phyloP scores from a whole-genome alignment of 2,797 vertebrate genomes.

The Aselliscus stoliczkanus region DNA sequence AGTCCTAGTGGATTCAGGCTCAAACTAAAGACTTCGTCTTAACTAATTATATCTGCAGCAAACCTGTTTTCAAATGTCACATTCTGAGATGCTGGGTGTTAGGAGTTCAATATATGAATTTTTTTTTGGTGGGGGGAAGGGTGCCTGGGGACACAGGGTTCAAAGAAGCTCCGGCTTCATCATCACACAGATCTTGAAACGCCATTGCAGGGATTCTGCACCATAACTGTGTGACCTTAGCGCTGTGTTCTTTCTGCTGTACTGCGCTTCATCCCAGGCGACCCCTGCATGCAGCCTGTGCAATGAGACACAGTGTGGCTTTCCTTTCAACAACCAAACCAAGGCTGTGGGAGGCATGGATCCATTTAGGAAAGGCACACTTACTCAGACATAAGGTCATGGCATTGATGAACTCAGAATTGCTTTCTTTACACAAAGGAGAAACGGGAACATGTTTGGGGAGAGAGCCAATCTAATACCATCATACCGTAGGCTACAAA shows the following conservation, averaged over 20 bases:
- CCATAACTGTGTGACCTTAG: background rate
- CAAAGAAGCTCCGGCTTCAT: background rate
- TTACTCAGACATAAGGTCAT: background rate
- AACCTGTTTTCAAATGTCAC: background rate
- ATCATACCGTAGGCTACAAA: background rate
- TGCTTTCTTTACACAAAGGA: background rate
- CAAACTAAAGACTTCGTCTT: background rate
- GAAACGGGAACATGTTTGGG: background rate
- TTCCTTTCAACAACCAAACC: background rate
- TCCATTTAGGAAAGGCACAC: background rate
- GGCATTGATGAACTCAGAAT: background rate
- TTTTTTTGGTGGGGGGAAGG: background rate
- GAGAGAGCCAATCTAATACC: background rate
- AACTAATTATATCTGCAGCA: background rate
- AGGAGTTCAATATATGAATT: background rate
- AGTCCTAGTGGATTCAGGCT: background rate
- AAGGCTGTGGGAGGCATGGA: background rate
- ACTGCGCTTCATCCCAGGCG: background rate
- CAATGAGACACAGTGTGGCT: background rate
- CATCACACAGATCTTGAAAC: background rate
- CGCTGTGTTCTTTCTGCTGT: background rate
- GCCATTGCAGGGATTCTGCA: background rate
- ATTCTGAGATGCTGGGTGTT: background rate
- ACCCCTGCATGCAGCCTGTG: background rate
- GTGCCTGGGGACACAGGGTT: background rate